These are phyloP conservation scores for Corythornis vintsioides DNA, from an alignment of 2,113 vertebrate species.

Conservation along the genomic window DNA sequence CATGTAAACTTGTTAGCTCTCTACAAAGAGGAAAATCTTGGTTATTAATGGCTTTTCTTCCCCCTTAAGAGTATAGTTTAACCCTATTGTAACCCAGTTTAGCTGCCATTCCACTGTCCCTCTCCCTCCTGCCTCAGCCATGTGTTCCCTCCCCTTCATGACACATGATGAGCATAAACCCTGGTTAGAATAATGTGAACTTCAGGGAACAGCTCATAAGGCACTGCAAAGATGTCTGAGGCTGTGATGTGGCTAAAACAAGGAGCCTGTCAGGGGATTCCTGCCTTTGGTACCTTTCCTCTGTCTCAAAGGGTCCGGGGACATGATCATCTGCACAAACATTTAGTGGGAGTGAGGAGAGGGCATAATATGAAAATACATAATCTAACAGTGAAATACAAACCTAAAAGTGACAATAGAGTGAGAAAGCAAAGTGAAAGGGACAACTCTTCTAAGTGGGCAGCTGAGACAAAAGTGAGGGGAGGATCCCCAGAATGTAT, in stretches of 20 bases:
- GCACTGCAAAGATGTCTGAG: background rate
- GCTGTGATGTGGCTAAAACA: background rate
- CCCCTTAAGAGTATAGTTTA: background rate
- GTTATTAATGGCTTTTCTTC: background rate
- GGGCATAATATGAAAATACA: too few relatives aligned
- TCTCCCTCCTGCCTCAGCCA: background rate
- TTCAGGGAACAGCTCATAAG: background rate
- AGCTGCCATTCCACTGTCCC: background rate
- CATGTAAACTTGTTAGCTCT: background rate
- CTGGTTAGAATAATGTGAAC: background rate
- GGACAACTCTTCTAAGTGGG: background rate
- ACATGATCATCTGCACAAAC: background rate
- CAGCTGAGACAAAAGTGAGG: background rate
- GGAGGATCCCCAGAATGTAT: background rate
- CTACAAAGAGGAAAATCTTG: background rate
- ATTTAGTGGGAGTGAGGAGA: background rate
- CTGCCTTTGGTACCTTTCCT: background rate
- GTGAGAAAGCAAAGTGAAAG: background rate
- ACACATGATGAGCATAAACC: background rate
- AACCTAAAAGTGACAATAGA: background rate
- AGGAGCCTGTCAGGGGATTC: fast-evolving
- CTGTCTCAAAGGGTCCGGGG: fast-evolving
- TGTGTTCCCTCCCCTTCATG: background rate
- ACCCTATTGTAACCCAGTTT: background rate
- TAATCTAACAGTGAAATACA: too few relatives aligned